Evolutionary conservation across 2,113 vertebrate genomes (phyloP).

Genomic region (Bolborhynchus lineola): DNA sequence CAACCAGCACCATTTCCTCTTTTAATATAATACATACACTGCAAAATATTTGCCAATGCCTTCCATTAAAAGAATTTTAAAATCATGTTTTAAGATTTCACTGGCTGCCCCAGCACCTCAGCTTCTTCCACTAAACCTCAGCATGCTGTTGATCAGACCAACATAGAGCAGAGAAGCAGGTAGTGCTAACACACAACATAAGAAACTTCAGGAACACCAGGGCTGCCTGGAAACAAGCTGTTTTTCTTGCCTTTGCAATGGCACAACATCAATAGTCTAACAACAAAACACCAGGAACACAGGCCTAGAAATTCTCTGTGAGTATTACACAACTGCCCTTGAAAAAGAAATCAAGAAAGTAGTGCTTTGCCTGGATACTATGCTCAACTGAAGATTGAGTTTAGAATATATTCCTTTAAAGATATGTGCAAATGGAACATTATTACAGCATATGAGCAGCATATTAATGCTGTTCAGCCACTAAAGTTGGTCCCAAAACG

Average conservation of each 20-base stretch:
- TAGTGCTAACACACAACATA: neutral
- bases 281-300: conserved; percentile 10
- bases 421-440: neutral
- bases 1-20: neutral
- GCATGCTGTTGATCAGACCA: neutral
- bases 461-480: neutral
- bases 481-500: neutral
- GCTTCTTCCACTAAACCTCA: neutral
- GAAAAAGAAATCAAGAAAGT: neutral
- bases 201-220: neutral
- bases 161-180: neutral
- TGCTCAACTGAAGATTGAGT: neutral
- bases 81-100: neutral
- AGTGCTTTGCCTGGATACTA: neutral
- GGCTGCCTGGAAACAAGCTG: conserved; percentile 18
- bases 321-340: conserved; percentile 6
- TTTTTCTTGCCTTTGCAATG: conserved; percentile 20
- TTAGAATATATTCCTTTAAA: neutral
- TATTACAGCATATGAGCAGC: neutral
- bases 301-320: neutral
- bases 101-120: neutral
- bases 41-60: neutral
- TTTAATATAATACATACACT: neutral
- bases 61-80: neutral
- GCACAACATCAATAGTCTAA: neutral